Evolutionary conservation across 30 jellyfish, hydroid and myxozoan species (phyloP).

Genomic region (Cassiopea xamachana): DNA sequence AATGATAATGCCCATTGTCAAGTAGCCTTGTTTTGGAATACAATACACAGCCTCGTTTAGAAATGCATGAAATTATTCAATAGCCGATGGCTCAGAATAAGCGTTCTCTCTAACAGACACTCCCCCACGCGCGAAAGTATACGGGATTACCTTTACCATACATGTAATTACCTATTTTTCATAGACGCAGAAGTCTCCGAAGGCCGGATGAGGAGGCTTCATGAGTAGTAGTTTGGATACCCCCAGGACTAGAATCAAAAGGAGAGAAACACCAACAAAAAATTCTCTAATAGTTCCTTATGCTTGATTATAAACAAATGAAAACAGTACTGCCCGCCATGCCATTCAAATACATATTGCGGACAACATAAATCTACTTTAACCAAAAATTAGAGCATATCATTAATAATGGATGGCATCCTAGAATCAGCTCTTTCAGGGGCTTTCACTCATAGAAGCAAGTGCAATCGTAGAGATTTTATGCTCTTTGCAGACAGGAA

Average conservation of each 20-base stretch:
- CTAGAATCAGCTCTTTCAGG: neutral
- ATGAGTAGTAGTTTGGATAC: too few species aligned
- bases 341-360: neutral
- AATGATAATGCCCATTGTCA: too few species aligned
- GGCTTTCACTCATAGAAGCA: neutral
- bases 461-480: neutral
- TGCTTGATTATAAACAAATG: neutral
- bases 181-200: too few species aligned
- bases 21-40: too few species aligned
- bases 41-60: too few species aligned
- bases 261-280: neutral
- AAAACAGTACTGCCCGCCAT: neutral
- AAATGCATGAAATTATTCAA: too few species aligned
- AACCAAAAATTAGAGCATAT: neutral
- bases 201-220: too few species aligned
- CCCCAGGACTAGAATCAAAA: neutral
- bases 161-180: too few species aligned
- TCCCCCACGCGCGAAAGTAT: too few species aligned
- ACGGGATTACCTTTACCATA: too few species aligned
- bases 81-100: too few species aligned
- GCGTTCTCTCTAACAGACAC: too few species aligned
- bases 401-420: conserved; percentile 25
- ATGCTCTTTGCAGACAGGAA: neutral
- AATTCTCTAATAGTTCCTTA: neutral
- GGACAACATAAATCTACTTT: neutral